Base-by-base conservation (phyloP, 37 sponge, comb jelly and placozoan species). In the Crambe crambe region DNA sequence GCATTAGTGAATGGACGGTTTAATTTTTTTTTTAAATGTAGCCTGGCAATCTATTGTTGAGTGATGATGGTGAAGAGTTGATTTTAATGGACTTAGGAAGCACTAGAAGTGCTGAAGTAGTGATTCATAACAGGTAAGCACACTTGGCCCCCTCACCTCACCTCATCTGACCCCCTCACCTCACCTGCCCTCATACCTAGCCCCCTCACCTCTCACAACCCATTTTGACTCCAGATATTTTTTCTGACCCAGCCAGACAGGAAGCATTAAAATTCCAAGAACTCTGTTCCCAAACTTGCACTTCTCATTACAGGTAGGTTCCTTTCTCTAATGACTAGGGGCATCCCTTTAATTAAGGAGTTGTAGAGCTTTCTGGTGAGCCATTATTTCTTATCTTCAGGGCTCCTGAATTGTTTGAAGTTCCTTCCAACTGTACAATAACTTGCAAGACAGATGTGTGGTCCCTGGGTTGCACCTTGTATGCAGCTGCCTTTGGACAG, bases 341-440 rank as follows among this genome's bases (percentile, higher is more conserved):
- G 25, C 26, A 23, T 26, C 17, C 17, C n/a, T 25, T 25, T 62
- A 62, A 26, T 62, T 25, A 8, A 62, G 21, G n/a, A n/a, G n/a
- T n/a, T n/a, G n/a, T n/a, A n/a, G n/a, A n/a, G n/a, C n/a, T n/a
- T n/a, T 18, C 56, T 10, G 25, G 21, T 20, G 18, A 68, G 8
- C 36, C 40, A 37, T 35, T 27, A 68, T 68, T 36, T 9, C 8
- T 27, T 12, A 36, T 15, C 39, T 34, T 2, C 80, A 87, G 94
- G 30, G 97, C 97, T 23, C 97, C 97, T 15, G 97, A 97, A 57
- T 87, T 97, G 68, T 97, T 97, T 86, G 94, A 93, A 64, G 91
- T 90, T 1, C 91, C 94, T 21, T 86, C 91, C 32, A 69, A 85
- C 31, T 85, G 85, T 44, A 67, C 77, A 25, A 89, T 97, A 25